Evolutionary conservation across 2,797 vertebrate genomes (phyloP), one percentile per base, ranked within the genome.

Genomic region (Sebastes trivittatus): DNA sequence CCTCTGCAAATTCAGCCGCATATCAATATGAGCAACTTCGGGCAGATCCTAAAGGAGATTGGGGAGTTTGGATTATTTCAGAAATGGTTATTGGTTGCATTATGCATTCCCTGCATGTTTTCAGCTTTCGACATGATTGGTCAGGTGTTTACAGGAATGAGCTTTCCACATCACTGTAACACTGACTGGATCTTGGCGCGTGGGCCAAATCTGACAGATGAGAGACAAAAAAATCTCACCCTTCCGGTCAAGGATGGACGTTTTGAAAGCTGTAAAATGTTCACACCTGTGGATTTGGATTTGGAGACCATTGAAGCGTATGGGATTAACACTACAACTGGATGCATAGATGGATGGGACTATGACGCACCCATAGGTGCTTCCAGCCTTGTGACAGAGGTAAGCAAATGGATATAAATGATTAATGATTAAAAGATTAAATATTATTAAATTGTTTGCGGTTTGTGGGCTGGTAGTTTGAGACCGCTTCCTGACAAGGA

Each of bases 21-120:
- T 6, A 52, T 54, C 7, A 56, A 78, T 10, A 97, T 97, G 97
- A 93, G 94, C 2, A 87, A 84, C 5, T 88, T 96, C 0, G 87
- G 87, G 8, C 89, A 96, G 62, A 88, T 97, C 72, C 83, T 97
- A 11, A 92, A 89, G 59, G 93, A 90, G 3, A 80, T 95, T 0
- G 97, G 96, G 0, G 96, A 95, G 58, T 98, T 97, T 16, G 97
- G 97, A 22, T 70, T 75, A 0, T 98, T 97, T 75, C 98, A 99
- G 91, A 92, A 95, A 74, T 71, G 87, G 16, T 71, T 98, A 76
- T 52, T 97, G 22, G 42, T 95, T 42, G 69, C 92, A 3, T 75
- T 96, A 18, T 83, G 94, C 34, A 11, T 97, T 23, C 92, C 95
- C 1, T 91, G 76, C 77, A 36, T 95, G 5, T 92, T 94, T 60